Percentiles rank a stretch among this genome's conserved stretches.
phyloP scores from a whole-genome alignment of 2,888 invertebrate genomes.

The Lamellibrachia satsuma region DNA sequence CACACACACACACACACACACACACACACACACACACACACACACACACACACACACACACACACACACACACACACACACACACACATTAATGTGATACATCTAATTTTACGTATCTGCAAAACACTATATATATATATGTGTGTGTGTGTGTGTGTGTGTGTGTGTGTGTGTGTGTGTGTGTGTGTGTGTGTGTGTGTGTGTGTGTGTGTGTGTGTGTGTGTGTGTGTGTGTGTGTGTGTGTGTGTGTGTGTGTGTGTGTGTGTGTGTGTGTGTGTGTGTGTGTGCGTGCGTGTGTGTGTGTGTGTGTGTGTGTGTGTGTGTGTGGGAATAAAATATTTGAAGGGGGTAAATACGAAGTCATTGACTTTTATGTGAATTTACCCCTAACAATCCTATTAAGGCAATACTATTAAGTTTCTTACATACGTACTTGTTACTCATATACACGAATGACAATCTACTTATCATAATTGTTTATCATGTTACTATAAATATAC shows the following conservation, averaged over 20 bases:
- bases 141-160: conserved; percentile 19
- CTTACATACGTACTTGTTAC: no score
- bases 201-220: conserved; percentile 19
- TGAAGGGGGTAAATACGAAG: no score
- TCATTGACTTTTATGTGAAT: no score
- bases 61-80: not conserved
- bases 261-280: conserved; percentile 13
- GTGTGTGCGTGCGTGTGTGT: not conserved
- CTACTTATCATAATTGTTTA: no score
- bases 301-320: conserved; percentile 13
- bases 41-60: not conserved
- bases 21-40: not conserved
- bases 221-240: not conserved
- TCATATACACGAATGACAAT: no score
- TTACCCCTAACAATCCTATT: no score
- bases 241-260: conserved; percentile 8
- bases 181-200: not conserved
- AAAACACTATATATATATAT: not conserved
- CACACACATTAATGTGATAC: not conserved
- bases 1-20: not conserved
- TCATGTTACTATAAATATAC: no score
- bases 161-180: conserved; percentile 13
- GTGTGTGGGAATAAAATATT: not conserved
- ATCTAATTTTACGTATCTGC: not conserved
- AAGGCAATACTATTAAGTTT: no score